These are phyloP conservation scores for Hippolais icterina DNA, from an alignment of 2,113 vertebrate genomes.

Conservation along the genomic window DNA sequence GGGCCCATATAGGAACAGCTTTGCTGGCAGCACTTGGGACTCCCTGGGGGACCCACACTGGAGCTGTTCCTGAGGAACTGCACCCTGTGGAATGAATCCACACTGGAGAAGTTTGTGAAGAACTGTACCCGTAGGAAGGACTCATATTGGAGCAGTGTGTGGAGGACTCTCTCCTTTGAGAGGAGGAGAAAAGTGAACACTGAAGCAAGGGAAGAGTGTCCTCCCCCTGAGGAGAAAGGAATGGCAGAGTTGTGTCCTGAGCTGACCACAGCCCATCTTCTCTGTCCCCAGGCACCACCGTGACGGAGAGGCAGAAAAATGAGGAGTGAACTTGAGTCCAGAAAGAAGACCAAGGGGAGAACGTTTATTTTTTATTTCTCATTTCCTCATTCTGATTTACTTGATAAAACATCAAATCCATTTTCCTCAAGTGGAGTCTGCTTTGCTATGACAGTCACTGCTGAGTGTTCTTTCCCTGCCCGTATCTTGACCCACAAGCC, in stretches of 20 bases:
- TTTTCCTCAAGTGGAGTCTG: background rate
- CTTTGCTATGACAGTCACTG: background rate
- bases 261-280: background rate
- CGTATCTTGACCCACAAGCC: background rate
- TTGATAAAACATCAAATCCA: background rate
- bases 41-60: rapidly evolving
- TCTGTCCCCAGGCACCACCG: background rate
- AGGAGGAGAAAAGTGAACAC: background rate
- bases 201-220: background rate
- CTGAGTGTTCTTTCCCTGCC: background rate
- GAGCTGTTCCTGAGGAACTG: background rate
- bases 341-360: background rate
- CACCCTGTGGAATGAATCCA: rapidly evolving
- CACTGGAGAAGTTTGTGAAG: background rate
- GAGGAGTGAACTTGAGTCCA: background rate
- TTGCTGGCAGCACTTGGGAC: background rate
- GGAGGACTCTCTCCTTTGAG: background rate
- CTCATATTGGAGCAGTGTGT: background rate
- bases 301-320: background rate
- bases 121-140: background rate
- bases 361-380: background rate
- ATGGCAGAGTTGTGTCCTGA: background rate
- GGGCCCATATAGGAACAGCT: background rate
- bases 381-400: background rate
- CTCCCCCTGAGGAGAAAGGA: background rate